These are phyloP conservation scores for Spondyliosoma cantharus DNA, from an alignment of 2,797 vertebrate genomes.

Conservation along the genomic window DNA sequence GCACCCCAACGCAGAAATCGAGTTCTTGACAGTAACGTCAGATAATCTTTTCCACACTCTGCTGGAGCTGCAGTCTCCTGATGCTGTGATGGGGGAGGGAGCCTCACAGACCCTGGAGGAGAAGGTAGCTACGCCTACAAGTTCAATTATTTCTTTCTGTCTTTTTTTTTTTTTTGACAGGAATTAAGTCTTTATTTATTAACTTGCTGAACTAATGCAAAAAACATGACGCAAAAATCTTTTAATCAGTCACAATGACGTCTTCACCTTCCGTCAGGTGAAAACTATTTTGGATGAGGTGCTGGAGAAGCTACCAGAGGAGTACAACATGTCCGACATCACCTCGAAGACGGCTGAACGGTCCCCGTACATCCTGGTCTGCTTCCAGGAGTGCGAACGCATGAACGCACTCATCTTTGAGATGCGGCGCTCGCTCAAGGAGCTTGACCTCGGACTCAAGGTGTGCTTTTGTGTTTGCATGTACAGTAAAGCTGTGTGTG, in stretches of 20 bases:
- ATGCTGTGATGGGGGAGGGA: slow-evolving; percentile 83
- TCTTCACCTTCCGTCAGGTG: slow-evolving; percentile 71
- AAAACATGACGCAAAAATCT: neutral
- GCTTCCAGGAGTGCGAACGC: slow-evolving; percentile 88
- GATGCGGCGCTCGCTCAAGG: slow-evolving; percentile 84
- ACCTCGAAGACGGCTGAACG: slow-evolving; percentile 84
- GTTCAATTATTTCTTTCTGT: neutral
- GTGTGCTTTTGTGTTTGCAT: slow-evolving; percentile 50
- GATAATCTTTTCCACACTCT: slow-evolving; percentile 86
- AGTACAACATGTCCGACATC: slow-evolving; percentile 87
- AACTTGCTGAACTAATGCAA: too few relatives aligned
- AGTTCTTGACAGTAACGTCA: slow-evolving; percentile 86
- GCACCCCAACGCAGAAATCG: slow-evolving; percentile 86
- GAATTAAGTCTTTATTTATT: neutral
- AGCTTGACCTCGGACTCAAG: slow-evolving; percentile 87
- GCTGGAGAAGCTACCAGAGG: slow-evolving; percentile 85
- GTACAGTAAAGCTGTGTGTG: neutral
- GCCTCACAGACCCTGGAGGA: slow-evolving; percentile 85
- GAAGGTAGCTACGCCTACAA: slow-evolving; percentile 75
- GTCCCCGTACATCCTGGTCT: slow-evolving; percentile 85
- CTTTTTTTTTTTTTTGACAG: neutral
- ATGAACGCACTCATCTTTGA: slow-evolving; percentile 83
- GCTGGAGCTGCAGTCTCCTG: slow-evolving; percentile 87
- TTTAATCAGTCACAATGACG: neutral
- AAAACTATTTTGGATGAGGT: slow-evolving; percentile 85